These are phyloP conservation scores for Anas bernieri DNA, from an alignment of 2,797 vertebrate species.

Conservation along the genomic window DNA sequence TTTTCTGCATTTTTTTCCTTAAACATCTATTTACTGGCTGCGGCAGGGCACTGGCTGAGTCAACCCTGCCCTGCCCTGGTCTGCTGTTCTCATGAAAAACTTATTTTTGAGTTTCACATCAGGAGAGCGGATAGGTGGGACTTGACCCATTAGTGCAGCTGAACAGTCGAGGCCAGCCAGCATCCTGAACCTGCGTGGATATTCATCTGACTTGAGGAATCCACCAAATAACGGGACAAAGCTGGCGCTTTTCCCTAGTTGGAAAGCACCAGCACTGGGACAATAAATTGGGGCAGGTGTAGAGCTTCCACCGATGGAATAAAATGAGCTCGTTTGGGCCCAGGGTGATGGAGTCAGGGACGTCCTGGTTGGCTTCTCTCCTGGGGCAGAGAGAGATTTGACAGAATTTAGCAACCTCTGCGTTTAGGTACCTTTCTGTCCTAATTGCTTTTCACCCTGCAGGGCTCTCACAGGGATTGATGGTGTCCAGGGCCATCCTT, in stretches of 20 bases:
- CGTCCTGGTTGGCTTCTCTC: background rate
- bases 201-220: background rate
- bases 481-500: background rate
- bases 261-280: background rate
- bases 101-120: slow-evolving; percentile 4
- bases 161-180: background rate
- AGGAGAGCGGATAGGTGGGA: slow-evolving; percentile 3
- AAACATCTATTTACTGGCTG: slow-evolving; percentile 21
- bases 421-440: background rate
- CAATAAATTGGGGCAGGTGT: background rate
- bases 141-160: background rate
- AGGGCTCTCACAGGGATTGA: background rate
- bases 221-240: background rate
- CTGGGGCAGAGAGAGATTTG: background rate
- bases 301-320: background rate
- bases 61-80: background rate
- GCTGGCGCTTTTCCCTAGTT: background rate
- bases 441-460: slow-evolving; percentile 3
- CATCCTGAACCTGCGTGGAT: fast-evolving
- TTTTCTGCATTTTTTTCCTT: background rate
- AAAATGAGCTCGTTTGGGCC: background rate
- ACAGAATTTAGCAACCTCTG: slow-evolving; percentile 30
- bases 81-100: slow-evolving; percentile 6
- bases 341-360: background rate
- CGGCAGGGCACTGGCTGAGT: background rate